Percentiles rank a stretch among this genome's conserved stretches.
These are phyloP conservation scores for Acanthosepion esculentum DNA, from an alignment of 2,888 invertebrate genomes.

Conservation along the genomic window DNA sequence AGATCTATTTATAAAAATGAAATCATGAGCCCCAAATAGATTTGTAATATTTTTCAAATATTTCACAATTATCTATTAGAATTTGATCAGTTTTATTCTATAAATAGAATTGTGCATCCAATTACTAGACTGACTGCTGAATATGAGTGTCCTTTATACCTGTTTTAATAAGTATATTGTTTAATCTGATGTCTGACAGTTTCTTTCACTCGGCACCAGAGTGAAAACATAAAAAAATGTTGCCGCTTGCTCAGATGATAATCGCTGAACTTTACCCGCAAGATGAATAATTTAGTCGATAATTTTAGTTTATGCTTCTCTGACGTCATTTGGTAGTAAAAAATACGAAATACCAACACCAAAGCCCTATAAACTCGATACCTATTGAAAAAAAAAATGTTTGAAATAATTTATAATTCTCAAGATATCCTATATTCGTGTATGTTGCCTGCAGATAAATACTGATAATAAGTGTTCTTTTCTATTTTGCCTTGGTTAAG, in stretches of 20 bases:
- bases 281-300: slow-evolving; percentile 1
- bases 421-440: slow-evolving; percentile 33
- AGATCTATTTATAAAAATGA: background rate
- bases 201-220: background rate
- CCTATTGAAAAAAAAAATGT: background rate
- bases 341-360: background rate
- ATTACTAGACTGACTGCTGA: too few species aligned
- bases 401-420: background rate
- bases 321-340: background rate
- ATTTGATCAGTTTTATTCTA: too few species aligned
- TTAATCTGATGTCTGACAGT: background rate
- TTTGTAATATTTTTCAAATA: background rate
- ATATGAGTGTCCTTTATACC: too few species aligned
- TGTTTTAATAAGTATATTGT: too few species aligned
- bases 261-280: background rate
- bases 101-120: too few species aligned
- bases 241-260: too few species aligned
- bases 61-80: too few species aligned
- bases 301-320: background rate
- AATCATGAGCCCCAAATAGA: background rate
- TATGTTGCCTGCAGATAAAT: background rate
- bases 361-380: background rate
- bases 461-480: background rate
- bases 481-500: background rate
- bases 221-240: background rate